phyloP scores from a whole-genome alignment of 2,113 vertebrate species.

The Myanophis thanlyinensis region DNA sequence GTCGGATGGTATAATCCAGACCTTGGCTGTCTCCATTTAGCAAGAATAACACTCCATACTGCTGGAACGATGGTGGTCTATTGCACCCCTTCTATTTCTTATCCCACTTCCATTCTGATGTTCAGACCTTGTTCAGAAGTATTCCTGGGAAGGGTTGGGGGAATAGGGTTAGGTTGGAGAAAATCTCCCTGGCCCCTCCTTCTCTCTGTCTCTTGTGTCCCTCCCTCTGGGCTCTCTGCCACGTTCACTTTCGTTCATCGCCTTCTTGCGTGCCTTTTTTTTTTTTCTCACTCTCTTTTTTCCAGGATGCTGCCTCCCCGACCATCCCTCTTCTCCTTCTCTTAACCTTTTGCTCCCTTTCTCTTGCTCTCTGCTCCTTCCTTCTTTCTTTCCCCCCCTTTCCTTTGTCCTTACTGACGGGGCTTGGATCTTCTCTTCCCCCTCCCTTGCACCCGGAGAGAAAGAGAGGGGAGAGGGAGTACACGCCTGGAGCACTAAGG shows the following conservation, averaged over 20 bases:
- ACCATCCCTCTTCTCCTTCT: slow-evolving; percentile 45
- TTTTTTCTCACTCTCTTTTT: slow-evolving; percentile 39
- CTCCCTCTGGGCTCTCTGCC: slow-evolving; percentile 27
- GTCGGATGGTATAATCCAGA: background rate
- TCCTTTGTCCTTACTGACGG: slow-evolving; percentile 59
- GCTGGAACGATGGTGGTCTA: too few species aligned
- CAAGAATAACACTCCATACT: background rate
- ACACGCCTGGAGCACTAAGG: slow-evolving; percentile 58
- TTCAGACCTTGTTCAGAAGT: background rate
- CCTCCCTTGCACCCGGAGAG: slow-evolving; percentile 44
- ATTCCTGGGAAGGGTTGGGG: background rate
- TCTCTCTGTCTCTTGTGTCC: background rate
- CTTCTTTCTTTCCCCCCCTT: slow-evolving; percentile 50
- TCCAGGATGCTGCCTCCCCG: slow-evolving; percentile 52
- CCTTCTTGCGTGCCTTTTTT: slow-evolving; percentile 42
- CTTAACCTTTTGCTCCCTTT: slow-evolving; percentile 67
- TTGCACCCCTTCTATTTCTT: background rate
- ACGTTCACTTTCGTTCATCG: slow-evolving; percentile 51
- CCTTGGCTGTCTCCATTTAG: background rate
- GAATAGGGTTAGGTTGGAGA: background rate
- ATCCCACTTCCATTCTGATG: background rate
- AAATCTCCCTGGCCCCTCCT: background rate
- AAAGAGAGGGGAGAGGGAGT: slow-evolving; percentile 34
- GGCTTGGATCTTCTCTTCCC: slow-evolving; percentile 55
- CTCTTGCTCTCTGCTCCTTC: slow-evolving; percentile 63